phyloP scores from a whole-genome alignment of 2,888 invertebrate species.

The Baronia brevicornis region DNA sequence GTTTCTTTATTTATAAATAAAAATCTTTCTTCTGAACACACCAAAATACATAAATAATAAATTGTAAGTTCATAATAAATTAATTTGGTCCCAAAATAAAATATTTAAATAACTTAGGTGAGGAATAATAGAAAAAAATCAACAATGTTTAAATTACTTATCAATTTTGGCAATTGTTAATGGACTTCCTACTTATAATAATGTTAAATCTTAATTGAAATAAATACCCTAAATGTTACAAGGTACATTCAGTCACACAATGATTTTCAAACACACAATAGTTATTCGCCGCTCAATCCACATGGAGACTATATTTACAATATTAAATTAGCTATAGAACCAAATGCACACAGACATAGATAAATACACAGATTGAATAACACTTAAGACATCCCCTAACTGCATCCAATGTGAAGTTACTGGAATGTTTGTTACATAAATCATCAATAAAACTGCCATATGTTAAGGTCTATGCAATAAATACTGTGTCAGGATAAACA shows the following conservation, averaged over 20 bases:
- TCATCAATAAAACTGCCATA: constrained; percentile 35
- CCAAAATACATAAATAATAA: constrained; percentile 63
- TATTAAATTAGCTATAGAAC: constrained; percentile 43
- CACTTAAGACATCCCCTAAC: constrained; percentile 49
- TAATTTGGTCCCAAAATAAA: constrained; percentile 76
- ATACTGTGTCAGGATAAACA: constrained; percentile 38
- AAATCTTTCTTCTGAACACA: constrained; percentile 66
- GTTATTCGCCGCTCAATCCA: constrained; percentile 35
- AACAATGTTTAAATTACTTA: constrained; percentile 67
- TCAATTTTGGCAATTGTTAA: constrained; percentile 72
- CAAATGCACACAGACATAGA: constrained; percentile 49
- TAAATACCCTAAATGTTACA: constrained; percentile 62
- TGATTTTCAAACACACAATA: constrained; percentile 40
- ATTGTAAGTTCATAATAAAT: constrained; percentile 67
- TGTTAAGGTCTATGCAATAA: constrained; percentile 34
- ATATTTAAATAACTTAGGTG: constrained; percentile 66
- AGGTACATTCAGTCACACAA: constrained; percentile 53
- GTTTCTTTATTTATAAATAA: constrained; percentile 74
- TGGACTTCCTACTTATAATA: constrained; percentile 63
- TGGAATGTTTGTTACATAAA: constrained; percentile 64
- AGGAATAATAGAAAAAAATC: constrained; percentile 58
- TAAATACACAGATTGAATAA: constrained; percentile 47
- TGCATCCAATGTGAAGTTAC: constrained; percentile 44
- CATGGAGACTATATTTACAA: constrained; percentile 56
- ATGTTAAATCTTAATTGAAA: constrained; percentile 62